Percentiles rank a stretch among this genome's conserved stretches.
Conservation (phyloP, 2,797 vertebrate genomes). For the Melanotaenia nigrans region DNA sequence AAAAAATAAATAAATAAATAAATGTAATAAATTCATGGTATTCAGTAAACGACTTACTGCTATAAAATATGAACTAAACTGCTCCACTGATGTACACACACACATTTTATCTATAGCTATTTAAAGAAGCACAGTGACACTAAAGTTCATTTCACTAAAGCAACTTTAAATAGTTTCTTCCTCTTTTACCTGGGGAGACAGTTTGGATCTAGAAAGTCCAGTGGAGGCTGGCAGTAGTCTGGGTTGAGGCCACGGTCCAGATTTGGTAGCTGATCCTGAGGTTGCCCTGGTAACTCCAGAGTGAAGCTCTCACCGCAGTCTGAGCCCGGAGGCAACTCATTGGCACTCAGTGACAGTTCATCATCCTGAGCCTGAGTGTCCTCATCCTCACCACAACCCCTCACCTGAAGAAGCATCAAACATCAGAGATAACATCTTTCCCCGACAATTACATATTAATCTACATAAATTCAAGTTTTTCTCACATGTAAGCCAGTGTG, state of each 20-base stretch:
- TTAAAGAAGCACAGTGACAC: background rate
- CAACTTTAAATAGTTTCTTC: constrained; percentile 11
- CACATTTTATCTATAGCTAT: constrained; percentile 1
- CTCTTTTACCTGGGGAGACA: constrained; percentile 77
- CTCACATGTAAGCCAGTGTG: constrained; percentile 67
- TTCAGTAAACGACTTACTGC: background rate
- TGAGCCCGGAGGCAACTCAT: constrained; percentile 90
- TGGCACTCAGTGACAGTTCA: constrained; percentile 89
- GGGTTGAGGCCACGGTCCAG: constrained; percentile 64
- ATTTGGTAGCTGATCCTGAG: constrained; percentile 81
- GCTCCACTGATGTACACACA: background rate
- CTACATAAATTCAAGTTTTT: background rate
- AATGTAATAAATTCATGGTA: background rate
- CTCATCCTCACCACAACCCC: constrained; percentile 86
- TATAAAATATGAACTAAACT: background rate
- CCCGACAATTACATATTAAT: background rate
- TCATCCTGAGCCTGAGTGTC: constrained; percentile 90
- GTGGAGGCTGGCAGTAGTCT: constrained; percentile 75
- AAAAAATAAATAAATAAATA: background rate
- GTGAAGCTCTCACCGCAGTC: constrained; percentile 94
- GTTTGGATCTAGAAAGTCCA: constrained; percentile 81
- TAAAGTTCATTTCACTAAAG: constrained; percentile 6
- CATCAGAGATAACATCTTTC: background rate
- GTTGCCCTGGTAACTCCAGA: constrained; percentile 88
- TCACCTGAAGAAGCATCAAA: constrained; percentile 70